phyloP scores from a whole-genome alignment of 2,797 vertebrate species.

The Squalus acanthias region DNA sequence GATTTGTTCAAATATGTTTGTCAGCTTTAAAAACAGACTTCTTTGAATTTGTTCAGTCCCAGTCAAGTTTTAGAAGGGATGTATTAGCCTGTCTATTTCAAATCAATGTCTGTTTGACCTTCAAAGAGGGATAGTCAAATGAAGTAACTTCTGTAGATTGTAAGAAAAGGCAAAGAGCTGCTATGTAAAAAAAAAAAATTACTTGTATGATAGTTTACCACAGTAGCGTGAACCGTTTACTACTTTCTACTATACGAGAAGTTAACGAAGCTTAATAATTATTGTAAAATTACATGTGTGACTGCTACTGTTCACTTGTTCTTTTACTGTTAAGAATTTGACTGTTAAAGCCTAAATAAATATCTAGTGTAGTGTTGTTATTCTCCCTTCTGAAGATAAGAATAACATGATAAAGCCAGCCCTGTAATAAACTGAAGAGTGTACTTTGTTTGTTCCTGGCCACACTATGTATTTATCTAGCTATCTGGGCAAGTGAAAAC shows the following conservation, averaged over 20 bases:
- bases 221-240: neutral
- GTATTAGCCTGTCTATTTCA: neutral
- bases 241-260: neutral
- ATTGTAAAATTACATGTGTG: too few species aligned
- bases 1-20: neutral
- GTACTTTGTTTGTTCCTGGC: too few species aligned
- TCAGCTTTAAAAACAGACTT: neutral
- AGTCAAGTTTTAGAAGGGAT: neutral
- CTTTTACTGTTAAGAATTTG: too few species aligned
- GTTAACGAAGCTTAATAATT: too few species aligned
- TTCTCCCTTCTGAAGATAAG: too few species aligned
- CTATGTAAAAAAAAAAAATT: neutral
- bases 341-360: too few species aligned
- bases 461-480: too few species aligned
- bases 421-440: too few species aligned
- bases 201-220: neutral
- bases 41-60: too few species aligned
- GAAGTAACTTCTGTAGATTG: neutral
- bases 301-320: neutral
- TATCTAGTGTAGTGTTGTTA: too few species aligned
- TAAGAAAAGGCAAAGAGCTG: neutral
- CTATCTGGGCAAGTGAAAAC: neutral
- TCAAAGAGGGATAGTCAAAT: neutral
- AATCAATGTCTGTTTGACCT: neutral
- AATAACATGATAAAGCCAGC: too few species aligned